Base-by-base conservation (phyloP, 2,113 vertebrate species). In the Gallinago jamesoni region DNA sequence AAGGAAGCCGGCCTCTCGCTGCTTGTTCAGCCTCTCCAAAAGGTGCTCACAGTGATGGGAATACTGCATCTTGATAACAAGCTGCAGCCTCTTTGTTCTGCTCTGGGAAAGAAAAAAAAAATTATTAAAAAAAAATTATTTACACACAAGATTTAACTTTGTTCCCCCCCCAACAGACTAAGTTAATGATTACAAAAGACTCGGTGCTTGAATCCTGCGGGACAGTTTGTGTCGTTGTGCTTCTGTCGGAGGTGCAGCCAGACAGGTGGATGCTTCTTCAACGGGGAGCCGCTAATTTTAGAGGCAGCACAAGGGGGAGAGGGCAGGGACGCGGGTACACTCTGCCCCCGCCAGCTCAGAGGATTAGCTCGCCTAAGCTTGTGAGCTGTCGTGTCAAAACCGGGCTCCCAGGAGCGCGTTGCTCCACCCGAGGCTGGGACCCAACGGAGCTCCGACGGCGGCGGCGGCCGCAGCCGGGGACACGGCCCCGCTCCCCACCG, bases 21-120 rank as follows among this genome's bases (percentile, higher is more conserved):
- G 99, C 87, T 98, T 98, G 94, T 98, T 98, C 97, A 99, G 97
- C 70, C 98, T 98, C 93, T 99, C 98, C 74, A 99, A 87, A 52
- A 99, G 98, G 77, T 98, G 98, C 96, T 98, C 98, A 95, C 98
- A 98, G 97, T 99, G 99, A 80, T 98, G 97, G 25, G 97, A 97
- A 95, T 97, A 97, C 96, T 98, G 98, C 98, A 98, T 98, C 91
- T 96, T 98, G 97, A 10, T 12, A 90, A 16, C 22, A 21, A 35
- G 48, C 88, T n/a, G 67, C 56, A 43, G 72, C 53, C 67, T 74
- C 92, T 72, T 80, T 55, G 50, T 35, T 85, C 96, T 59, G 94
- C 76, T 31, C 97, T 97, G 87, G 55, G 33, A 96, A 92, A 94
- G 48, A 2, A 67, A 93, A 90, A 18, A 9, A 11, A 16, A 57